A percentile compares a stretch with the other conserved stretches of the same genome.
These are phyloP conservation scores for Machaerirhynchus nigripectus DNA, from an alignment of 2,113 vertebrate species.

Conservation along the genomic window DNA sequence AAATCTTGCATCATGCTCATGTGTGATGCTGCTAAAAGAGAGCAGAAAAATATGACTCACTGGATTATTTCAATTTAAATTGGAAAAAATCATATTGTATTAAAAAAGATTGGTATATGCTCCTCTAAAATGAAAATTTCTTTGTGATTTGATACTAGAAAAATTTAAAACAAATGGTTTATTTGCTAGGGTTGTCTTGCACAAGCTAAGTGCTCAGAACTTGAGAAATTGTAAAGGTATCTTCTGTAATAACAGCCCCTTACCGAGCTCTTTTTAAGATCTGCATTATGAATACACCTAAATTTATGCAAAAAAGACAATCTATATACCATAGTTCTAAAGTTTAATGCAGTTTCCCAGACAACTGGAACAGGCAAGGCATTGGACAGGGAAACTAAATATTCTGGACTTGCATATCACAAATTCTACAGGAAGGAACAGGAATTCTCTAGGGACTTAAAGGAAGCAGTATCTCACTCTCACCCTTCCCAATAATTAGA, in stretches of 20 bases:
- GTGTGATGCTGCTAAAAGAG: not conserved
- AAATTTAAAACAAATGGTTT: not conserved
- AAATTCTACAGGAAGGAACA: not conserved
- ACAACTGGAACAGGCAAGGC: no score
- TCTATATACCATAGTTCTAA: not conserved
- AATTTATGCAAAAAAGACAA: not conserved
- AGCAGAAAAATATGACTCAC: not conserved
- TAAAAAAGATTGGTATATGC: not conserved
- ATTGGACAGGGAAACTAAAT: not conserved
- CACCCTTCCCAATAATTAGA: not conserved
- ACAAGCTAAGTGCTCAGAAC: not conserved
- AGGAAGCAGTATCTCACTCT: not conserved
- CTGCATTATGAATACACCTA: not conserved
- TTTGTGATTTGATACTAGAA: not conserved
- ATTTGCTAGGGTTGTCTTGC: not conserved
- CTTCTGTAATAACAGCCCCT: not conserved
- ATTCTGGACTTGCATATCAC: not conserved
- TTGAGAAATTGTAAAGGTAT: not conserved
- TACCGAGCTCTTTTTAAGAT: not conserved
- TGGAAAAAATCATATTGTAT: not conserved
- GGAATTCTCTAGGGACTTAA: not conserved
- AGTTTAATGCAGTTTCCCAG: not conserved
- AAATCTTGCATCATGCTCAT: not conserved
- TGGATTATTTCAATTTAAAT: not conserved
- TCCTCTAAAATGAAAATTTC: not conserved